A percentile compares a stretch with the other conserved stretches of the same genome.
Evolutionary conservation across 2,888 invertebrate species (phyloP).

Genomic region (Busseola fusca): DNA sequence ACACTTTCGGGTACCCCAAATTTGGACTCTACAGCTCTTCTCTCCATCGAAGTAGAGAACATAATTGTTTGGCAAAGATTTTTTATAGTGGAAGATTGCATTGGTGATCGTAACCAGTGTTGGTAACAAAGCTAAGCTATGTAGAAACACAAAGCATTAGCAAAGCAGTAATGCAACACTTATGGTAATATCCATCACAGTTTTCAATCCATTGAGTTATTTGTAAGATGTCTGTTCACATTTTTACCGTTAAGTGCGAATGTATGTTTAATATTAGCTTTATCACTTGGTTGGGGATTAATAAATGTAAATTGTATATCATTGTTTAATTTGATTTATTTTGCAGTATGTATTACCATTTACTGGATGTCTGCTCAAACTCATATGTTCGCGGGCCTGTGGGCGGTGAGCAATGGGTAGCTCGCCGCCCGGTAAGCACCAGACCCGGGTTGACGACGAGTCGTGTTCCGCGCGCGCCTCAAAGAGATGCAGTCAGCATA

Average conservation of each 20-base stretch:
- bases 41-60: conserved; percentile 42
- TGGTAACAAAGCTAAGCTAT: conserved; percentile 77
- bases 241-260: conserved; percentile 16
- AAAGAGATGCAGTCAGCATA: too few species aligned
- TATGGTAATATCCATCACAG: conserved; percentile 74
- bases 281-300: neutral
- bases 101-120: conserved; percentile 71
- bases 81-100: conserved; percentile 42
- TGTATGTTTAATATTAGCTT: conserved; percentile 1
- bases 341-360: neutral
- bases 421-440: too few species aligned
- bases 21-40: conserved; percentile 47
- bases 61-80: conserved; percentile 50
- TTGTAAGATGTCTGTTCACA: conserved; percentile 15
- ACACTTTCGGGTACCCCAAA: conserved; percentile 58
- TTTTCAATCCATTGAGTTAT: conserved; percentile 56
- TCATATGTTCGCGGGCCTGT: too few species aligned
- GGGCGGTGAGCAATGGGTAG: too few species aligned
- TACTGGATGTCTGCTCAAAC: neutral
- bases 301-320: neutral
- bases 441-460: too few species aligned
- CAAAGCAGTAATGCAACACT: conserved; percentile 72
- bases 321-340: neutral
- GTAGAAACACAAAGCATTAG: conserved; percentile 79
- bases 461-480: too few species aligned